Conservation (phyloP, 1,140 invertebrate species). For the Vanessa tameamea region DNA sequence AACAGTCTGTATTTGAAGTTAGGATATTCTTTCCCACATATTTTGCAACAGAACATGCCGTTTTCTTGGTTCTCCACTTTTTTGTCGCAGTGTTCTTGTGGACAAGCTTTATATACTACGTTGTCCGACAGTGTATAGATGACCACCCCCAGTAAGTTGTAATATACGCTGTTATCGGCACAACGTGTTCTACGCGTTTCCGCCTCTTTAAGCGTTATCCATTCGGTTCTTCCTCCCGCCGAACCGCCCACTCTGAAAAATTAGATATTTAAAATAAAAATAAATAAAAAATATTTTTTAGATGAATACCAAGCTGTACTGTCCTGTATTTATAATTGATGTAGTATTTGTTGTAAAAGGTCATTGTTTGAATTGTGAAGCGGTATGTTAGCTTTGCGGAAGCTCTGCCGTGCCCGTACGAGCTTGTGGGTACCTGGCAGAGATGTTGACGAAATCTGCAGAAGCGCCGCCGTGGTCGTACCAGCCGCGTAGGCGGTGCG, state of each 20-base stretch:
- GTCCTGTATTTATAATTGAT: too few species aligned
- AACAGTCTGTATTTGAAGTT: slow-evolving; percentile 94
- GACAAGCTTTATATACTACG: slow-evolving; percentile 94
- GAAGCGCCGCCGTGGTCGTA: slow-evolving; percentile 89
- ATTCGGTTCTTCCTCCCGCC: slow-evolving; percentile 77
- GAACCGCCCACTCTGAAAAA: slow-evolving; percentile 65
- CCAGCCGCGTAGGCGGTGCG: slow-evolving; percentile 94
- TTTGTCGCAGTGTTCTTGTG: slow-evolving; percentile 93
- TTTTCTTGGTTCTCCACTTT: slow-evolving; percentile 95
- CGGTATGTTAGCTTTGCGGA: background rate
- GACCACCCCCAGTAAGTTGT: slow-evolving; percentile 72
- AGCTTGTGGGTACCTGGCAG: slow-evolving; percentile 72
- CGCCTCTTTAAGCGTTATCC: slow-evolving; percentile 88
- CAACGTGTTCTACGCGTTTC: slow-evolving; percentile 83
- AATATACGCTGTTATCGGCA: slow-evolving; percentile 90
- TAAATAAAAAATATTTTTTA: background rate
- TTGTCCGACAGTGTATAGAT: slow-evolving; percentile 85
- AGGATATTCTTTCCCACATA: slow-evolving; percentile 91
- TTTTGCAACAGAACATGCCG: slow-evolving; percentile 95
- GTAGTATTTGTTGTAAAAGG: too few species aligned
- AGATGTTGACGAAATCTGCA: slow-evolving; percentile 83
- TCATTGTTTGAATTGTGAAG: too few species aligned
- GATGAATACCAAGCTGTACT: too few species aligned
- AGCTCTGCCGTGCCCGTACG: background rate
- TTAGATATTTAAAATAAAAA: background rate